Base-by-base conservation (phyloP, 2,797 vertebrate species). In the Diceros bicornis region DNA sequence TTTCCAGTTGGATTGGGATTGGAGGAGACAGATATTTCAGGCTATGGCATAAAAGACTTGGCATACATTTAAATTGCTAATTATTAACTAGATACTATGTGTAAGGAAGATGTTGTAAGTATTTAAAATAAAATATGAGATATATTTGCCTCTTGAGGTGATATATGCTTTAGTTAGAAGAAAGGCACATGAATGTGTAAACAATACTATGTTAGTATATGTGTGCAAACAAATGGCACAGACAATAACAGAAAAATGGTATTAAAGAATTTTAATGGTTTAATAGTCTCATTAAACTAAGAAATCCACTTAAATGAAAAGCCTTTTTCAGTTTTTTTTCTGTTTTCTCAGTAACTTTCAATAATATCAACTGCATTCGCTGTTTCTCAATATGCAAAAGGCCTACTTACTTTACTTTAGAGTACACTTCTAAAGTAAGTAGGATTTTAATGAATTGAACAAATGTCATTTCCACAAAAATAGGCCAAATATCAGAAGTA, bases 241-340 rank as follows among this genome's bases (percentile, higher is more conserved):
- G 5, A 75, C 2, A 88, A 41, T 34, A 71, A 90, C 18, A 34
- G 0, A 74, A 96, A 92, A 82, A 52, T 9, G 6, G 0, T 52
- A 74, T 17, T 83, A 47, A 79, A 81, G 1, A 82, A 32, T n/a
- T 91, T 41, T 82, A 41, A 64, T 34, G 2, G 75, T 89, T 74
- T 90, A 66, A 50, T 72, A 83, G 52, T 92, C 34, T 87, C 61
- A 72, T 27, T 84, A 86, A 96, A 69, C 11, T 85, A 50, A 90
- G 21, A 93, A 75, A 74, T 84, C 11, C 34, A 41, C 47, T 55
- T 96, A 79, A 81, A 62, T 71, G 2, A 96, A 97, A 90, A 88
- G 8, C 0, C 14, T 92, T 84, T 72, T 47, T 86, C 5, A 59
- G 20, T 61, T 61, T 64, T 66, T 92, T 57, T 2, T 17, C 4